These are phyloP conservation scores for Heliconius melpomene DNA, from an alignment of 1,140 invertebrate species.

Conservation along the genomic window DNA sequence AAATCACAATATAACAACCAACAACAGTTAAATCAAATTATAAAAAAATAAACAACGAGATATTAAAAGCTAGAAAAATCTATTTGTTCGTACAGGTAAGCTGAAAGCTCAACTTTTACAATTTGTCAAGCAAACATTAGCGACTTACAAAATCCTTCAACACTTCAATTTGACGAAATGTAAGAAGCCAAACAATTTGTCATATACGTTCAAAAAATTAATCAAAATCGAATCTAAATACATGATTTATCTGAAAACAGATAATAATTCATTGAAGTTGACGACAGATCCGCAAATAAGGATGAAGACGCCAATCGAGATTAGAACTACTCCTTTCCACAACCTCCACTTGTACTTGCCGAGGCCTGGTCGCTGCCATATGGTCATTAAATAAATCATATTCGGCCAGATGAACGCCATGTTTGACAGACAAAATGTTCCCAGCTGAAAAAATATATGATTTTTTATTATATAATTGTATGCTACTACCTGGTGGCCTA, in stretches of 20 bases:
- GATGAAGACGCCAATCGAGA: slow-evolving; percentile 51
- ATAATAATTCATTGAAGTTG: slow-evolving; percentile 47
- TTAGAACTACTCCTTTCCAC: slow-evolving; percentile 45
- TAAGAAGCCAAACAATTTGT: slow-evolving; percentile 2
- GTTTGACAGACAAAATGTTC: slow-evolving; percentile 62
- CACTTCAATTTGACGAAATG: neutral
- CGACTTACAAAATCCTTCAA: neutral
- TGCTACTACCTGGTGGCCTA: too few species aligned
- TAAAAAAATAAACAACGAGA: neutral
- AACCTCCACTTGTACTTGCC: slow-evolving; percentile 55
- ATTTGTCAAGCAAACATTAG: neutral
- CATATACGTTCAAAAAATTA: neutral
- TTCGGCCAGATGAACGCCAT: slow-evolving; percentile 69
- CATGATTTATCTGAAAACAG: slow-evolving; percentile 22
- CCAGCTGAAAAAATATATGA: slow-evolving; percentile 52
- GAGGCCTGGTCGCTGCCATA: slow-evolving; percentile 61
- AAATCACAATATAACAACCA: neutral
- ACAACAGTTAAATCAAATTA: neutral
- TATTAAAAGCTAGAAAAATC: neutral
- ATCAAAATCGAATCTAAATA: neutral
- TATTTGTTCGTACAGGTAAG: neutral
- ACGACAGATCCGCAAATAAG: slow-evolving; percentile 52
- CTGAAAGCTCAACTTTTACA: neutral
- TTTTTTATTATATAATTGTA: neutral
- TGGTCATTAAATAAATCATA: slow-evolving; percentile 53